phyloP scores from a whole-genome alignment of 2,888 invertebrate species.

The Zygogramma bicolorata region DNA sequence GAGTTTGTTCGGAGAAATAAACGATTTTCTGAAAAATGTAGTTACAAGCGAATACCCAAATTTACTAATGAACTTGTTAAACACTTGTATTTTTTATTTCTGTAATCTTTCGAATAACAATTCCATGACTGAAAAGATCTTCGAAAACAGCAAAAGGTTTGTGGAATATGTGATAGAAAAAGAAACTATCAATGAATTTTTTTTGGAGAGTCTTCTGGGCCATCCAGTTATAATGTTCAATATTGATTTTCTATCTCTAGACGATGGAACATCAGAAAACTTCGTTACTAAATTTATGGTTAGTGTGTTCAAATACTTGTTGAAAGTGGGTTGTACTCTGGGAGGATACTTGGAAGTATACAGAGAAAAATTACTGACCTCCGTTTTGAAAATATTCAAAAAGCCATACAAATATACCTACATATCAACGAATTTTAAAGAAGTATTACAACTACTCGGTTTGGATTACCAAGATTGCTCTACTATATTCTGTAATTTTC shows the following conservation, averaged over 20 bases:
- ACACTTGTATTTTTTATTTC: constrained; percentile 54
- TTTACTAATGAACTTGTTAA: constrained; percentile 53
- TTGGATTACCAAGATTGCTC: constrained; percentile 64
- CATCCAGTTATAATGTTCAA: constrained; percentile 64
- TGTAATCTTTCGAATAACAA: constrained; percentile 47
- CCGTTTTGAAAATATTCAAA: constrained; percentile 64
- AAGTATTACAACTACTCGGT: constrained; percentile 66
- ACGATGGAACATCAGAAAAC: constrained; percentile 51
- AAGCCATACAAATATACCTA: constrained; percentile 63
- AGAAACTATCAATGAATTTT: constrained; percentile 47
- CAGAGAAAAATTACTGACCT: constrained; percentile 69
- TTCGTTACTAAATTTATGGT: constrained; percentile 59
- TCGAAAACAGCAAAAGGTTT: constrained; percentile 49
- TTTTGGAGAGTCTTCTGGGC: constrained; percentile 61
- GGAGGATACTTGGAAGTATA: constrained; percentile 67
- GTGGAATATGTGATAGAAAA: constrained; percentile 45
- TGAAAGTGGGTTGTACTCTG: constrained; percentile 29
- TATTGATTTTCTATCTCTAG: constrained; percentile 61
- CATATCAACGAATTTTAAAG: constrained; percentile 58
- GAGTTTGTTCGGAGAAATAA: constrained; percentile 50
- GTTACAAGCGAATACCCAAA: constrained; percentile 47
- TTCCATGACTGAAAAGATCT: constrained; percentile 35
- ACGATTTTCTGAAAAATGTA: constrained; percentile 40
- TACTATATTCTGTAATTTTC: constrained; percentile 61
- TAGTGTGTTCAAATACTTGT: constrained; percentile 39